Conservation (phyloP, 2,888 invertebrate genomes). For the Heliconius ethilla region DNA sequence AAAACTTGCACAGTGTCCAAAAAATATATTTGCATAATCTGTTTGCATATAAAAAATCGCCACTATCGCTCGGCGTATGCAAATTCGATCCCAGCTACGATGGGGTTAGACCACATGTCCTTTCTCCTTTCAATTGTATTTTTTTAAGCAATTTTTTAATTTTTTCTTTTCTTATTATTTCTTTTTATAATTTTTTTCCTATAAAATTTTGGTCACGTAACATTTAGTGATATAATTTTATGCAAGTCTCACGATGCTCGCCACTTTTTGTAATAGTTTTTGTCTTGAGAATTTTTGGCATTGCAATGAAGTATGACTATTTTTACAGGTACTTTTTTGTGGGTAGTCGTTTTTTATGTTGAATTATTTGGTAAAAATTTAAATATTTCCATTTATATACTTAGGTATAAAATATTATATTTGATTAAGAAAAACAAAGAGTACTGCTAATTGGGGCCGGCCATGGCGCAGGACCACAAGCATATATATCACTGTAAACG, state of each 20-base stretch:
- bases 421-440: too few species aligned
- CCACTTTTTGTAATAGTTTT: slow-evolving; percentile 50
- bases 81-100: slow-evolving; percentile 57
- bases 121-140: slow-evolving; percentile 47
- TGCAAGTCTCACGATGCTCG: slow-evolving; percentile 70
- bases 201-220: slow-evolving; percentile 76
- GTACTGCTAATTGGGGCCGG: too few species aligned
- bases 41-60: slow-evolving; percentile 71
- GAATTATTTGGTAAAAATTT: not conserved
- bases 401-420: too few species aligned
- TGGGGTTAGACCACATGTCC: slow-evolving; percentile 62
- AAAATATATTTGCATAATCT: slow-evolving; percentile 78
- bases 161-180: not conserved
- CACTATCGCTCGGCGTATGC: slow-evolving; percentile 64
- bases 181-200: slow-evolving; percentile 37
- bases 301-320: slow-evolving; percentile 21
- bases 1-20: slow-evolving; percentile 68
- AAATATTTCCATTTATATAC: not conserved
- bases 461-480: too few species aligned
- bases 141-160: slow-evolving; percentile 49
- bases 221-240: slow-evolving; percentile 67
- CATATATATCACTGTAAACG: too few species aligned
- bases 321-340: slow-evolving; percentile 22
- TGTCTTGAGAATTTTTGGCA: slow-evolving; percentile 44
- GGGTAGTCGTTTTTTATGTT: not conserved